Evolutionary conservation across 2,113 vertebrate species (phyloP).

Genomic region (Pteropus alecto): DNA sequence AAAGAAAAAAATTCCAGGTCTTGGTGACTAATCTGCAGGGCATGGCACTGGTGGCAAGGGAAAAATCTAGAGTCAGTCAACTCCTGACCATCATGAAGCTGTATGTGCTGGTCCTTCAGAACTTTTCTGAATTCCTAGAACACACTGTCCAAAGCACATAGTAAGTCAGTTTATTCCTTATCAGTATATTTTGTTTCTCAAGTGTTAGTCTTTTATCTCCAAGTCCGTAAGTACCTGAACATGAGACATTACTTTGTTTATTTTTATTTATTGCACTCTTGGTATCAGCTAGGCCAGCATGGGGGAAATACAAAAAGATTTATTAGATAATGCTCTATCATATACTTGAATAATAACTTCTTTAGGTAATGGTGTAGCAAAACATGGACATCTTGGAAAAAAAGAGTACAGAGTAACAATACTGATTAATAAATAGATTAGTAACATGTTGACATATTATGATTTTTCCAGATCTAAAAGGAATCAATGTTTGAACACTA

Average conservation of each 20-base stretch:
- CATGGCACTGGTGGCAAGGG: not conserved
- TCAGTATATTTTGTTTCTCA: not conserved
- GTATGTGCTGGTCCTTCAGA: not conserved
- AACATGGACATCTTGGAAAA: not conserved
- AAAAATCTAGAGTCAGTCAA: not conserved
- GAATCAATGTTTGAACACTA: not conserved
- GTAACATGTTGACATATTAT: not conserved
- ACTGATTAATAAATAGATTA: not conserved
- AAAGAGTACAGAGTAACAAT: not conserved
- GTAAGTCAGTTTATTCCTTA: not conserved
- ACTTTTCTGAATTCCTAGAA: not conserved
- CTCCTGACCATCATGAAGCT: not conserved
- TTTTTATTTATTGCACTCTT: not conserved
- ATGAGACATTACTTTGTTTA: not conserved
- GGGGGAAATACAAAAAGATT: not conserved
- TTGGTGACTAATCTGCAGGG: not conserved
- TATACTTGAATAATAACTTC: not conserved
- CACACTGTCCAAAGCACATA: not conserved
- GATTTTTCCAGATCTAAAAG: conserved; percentile 18
- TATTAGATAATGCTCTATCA: not conserved
- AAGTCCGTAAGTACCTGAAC: not conserved
- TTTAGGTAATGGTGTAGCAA: not conserved
- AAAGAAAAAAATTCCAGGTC: not conserved
- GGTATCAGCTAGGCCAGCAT: not conserved
- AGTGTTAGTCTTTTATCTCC: not conserved